A percentile compares a stretch with the other conserved stretches of the same genome.
phyloP scores from a whole-genome alignment of 2,888 invertebrate genomes.

The Oligia latruncula region DNA sequence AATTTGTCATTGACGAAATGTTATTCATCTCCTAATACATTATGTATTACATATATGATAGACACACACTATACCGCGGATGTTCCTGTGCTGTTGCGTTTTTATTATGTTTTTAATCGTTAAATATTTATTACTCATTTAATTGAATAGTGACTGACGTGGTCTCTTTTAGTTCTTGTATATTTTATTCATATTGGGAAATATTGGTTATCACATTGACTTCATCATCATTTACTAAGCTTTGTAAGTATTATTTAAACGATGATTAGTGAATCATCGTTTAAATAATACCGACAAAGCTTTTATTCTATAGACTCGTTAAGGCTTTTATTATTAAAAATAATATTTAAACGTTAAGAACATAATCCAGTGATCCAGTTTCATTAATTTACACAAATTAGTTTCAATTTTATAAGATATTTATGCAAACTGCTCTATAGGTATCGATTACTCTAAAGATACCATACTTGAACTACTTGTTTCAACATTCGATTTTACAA shows the following conservation, averaged over 20 bases:
- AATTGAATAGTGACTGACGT: background rate
- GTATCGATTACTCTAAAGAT: slow-evolving; percentile 34
- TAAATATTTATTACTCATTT: background rate
- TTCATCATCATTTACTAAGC: background rate
- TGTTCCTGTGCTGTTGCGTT: background rate
- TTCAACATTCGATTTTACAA: slow-evolving; percentile 35
- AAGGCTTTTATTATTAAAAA: slow-evolving; percentile 33
- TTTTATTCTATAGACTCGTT: slow-evolving; percentile 14
- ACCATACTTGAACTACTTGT: slow-evolving; percentile 9
- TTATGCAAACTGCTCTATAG: slow-evolving; percentile 40
- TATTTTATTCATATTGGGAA: slow-evolving; percentile 8
- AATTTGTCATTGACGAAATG: slow-evolving; percentile 2
- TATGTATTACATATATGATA: background rate
- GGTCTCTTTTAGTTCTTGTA: background rate
- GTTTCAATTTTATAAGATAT: slow-evolving; percentile 29
- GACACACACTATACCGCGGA: background rate
- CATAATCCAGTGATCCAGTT: slow-evolving; percentile 43
- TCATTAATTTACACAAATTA: slow-evolving; percentile 57
- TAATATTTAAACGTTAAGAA: slow-evolving; percentile 22
- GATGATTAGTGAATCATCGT: background rate
- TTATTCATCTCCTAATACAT: background rate
- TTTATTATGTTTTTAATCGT: background rate
- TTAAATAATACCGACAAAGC: background rate
- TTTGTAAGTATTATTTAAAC: too few relatives aligned
- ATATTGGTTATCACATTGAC: slow-evolving; percentile 4